phyloP scores from a whole-genome alignment of 2,113 vertebrate genomes.

The Prunella fulvescens region DNA sequence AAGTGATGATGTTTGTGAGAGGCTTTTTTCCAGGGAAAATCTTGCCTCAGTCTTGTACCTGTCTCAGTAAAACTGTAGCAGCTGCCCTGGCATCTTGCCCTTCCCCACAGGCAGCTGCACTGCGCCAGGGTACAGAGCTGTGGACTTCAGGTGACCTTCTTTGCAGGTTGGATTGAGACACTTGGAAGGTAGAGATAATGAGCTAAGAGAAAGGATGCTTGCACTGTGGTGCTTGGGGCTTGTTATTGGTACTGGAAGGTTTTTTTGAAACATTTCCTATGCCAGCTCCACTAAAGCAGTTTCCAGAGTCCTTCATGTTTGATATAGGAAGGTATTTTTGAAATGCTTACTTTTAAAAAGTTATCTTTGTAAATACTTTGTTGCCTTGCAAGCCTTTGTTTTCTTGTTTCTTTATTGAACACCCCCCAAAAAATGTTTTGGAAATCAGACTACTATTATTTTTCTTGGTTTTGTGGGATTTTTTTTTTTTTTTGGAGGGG shows the following conservation, averaged over 20 bases:
- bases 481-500: fast-evolving
- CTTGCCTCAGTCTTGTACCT: background rate
- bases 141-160: background rate
- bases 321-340: background rate
- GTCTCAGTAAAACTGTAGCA: background rate
- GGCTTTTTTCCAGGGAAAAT: background rate
- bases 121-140: background rate
- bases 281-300: background rate
- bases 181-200: background rate
- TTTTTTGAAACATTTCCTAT: background rate
- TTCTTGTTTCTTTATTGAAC: background rate
- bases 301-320: background rate
- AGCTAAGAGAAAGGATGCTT: background rate
- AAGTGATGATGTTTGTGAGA: background rate
- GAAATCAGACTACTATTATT: background rate
- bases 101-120: background rate
- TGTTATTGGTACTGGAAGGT: background rate
- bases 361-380: background rate
- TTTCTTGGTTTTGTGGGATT: background rate
- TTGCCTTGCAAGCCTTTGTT: background rate
- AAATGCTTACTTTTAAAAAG: background rate
- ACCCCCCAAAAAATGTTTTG: background rate
- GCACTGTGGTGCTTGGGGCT: background rate
- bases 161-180: background rate
- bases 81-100: background rate